These are phyloP conservation scores for Mythimna pallens DNA, from an alignment of 2,888 invertebrate species.

Conservation along the genomic window DNA sequence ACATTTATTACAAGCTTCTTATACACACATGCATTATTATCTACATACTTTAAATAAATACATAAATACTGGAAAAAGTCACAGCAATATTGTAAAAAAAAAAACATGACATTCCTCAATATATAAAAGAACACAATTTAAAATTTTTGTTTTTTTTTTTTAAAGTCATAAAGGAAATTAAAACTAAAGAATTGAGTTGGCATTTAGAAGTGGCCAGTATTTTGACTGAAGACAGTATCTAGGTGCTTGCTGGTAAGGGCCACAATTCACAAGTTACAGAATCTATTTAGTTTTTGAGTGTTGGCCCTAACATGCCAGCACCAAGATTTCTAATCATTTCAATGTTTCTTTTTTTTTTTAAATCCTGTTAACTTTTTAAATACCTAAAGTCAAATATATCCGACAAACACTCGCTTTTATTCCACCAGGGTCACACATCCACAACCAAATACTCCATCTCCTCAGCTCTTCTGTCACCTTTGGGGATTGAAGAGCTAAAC, in stretches of 20 bases:
- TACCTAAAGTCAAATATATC: too few species aligned
- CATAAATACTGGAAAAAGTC: slow-evolving; percentile 31
- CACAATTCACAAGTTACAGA: too few species aligned
- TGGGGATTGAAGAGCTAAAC: too few species aligned
- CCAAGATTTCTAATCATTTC: background rate
- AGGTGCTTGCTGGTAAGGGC: too few species aligned
- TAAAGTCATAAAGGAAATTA: background rate
- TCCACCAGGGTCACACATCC: too few species aligned
- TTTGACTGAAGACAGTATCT: background rate
- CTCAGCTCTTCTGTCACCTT: too few species aligned
- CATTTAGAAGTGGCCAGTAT: background rate
- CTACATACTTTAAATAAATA: slow-evolving; percentile 36
- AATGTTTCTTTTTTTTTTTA: background rate
- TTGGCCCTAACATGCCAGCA: background rate
- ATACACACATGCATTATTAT: slow-evolving; percentile 56
- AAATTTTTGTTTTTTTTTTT: too few species aligned
- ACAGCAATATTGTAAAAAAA: background rate
- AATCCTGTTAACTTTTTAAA: too few species aligned
- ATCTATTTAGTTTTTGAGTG: too few species aligned
- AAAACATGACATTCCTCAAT: slow-evolving; percentile 29
- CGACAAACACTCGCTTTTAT: too few species aligned
- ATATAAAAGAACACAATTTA: slow-evolving; percentile 32
- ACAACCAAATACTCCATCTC: too few species aligned
- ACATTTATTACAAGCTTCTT: slow-evolving; percentile 50
- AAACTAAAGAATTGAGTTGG: background rate